phyloP scores from a whole-genome alignment of 2,797 vertebrate genomes.

The Oryzias sinensis region DNA sequence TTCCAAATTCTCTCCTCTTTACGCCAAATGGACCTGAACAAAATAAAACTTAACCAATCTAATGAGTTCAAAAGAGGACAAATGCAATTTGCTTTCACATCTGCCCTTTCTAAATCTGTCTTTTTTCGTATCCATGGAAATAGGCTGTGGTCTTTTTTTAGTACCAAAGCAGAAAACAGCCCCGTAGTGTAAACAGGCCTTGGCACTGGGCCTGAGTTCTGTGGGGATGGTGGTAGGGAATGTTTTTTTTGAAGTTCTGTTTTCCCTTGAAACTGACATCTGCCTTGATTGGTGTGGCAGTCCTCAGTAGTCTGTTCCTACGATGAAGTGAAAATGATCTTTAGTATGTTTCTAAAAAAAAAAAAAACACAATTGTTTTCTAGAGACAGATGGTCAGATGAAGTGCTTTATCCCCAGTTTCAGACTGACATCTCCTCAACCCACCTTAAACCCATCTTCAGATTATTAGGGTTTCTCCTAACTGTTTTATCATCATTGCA shows the following conservation, averaged over 20 bases:
- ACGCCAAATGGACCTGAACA: not conserved
- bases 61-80: not conserved
- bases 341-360: not conserved
- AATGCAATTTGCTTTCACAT: conserved; percentile 20
- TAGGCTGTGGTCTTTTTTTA: conserved; percentile 38
- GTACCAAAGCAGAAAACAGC: conserved; percentile 22
- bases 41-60: not conserved
- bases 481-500: too few species aligned
- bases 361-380: conserved; percentile 5
- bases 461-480: too few species aligned
- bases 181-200: conserved; percentile 58
- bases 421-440: conserved; percentile 1
- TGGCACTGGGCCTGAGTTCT: conserved; percentile 1
- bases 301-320: conserved; percentile 13
- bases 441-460: too few species aligned
- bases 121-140: conserved; percentile 10
- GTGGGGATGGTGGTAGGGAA: not conserved
- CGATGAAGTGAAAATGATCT: conserved; percentile 10
- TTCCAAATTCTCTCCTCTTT: too few species aligned
- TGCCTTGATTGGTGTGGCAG: conserved; percentile 30
- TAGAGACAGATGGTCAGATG: conserved; percentile 14
- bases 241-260: not conserved
- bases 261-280: conserved; percentile 36
- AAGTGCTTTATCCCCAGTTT: conserved; percentile 8
- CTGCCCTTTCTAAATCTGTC: conserved; percentile 8